Base-by-base conservation (phyloP, 2,797 vertebrate genomes). In the Anomalospiza imberbis region DNA sequence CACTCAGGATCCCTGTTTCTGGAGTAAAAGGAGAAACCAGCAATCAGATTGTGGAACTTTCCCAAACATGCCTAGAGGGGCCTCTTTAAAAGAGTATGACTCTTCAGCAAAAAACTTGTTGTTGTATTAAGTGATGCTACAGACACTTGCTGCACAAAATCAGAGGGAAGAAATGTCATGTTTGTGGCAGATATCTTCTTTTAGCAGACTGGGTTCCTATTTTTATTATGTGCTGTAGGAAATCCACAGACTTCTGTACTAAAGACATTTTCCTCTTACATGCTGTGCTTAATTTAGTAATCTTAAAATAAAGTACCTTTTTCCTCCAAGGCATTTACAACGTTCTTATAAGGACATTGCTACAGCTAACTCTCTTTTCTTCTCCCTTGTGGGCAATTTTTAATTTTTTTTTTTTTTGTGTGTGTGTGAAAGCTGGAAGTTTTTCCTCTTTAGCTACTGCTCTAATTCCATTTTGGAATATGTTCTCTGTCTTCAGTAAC, bases 231-330 rank as follows among this genome's bases (percentile, higher is more conserved):
- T 51, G 17, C 51, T 81, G 29, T 20, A 75, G 85, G 28, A 91
- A 70, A 44, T 78, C 51, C 44, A 66, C 54, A 78, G 28, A 34
- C 9, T 50, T 78, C 40, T 65, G 38, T 62, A 48, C 45, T 60
- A 71, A 88, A 72, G 13, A 31, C n/a, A 51, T 72, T 81, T 65
- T 67, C 38, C 19, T 75, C 16, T 86, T 68, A 42, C 17, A 66
- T 31, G 11, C 13, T 86, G 72, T 85, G 18, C 38, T 94, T 74
- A 62, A 80, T 89, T 94, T 80, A 88, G n/a, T 57, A 32, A 24
- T 54, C 26, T 89, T 68, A 48, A 70, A 84, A 68, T n/a, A 55
- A 79, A 81, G 40, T 55, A 26, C 9, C 10, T 50, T 87, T 80
- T 81, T 58, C 26, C 48, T 65, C 21, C 21, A 29, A 16, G 73